Base-by-base conservation (phyloP, 1,140 invertebrate species). In the Metaphire vulgaris region DNA sequence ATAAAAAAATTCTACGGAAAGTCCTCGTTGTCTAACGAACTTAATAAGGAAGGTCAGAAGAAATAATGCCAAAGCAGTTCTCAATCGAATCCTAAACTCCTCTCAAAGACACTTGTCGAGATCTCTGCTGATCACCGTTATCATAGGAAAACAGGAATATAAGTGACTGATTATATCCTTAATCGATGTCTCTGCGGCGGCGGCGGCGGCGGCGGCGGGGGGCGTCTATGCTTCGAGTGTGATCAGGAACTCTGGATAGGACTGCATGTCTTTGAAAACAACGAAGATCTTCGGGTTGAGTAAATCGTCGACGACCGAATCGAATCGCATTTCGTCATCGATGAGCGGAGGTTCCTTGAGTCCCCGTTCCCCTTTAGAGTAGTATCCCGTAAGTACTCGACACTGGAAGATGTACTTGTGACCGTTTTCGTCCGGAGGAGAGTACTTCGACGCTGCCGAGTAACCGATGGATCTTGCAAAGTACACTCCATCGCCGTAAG, bases 391-490 rank as follows among this genome's bases (percentile, higher is more conserved):
- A n/a, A 78, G 28, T 15, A 78, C 77, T 0, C 41, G 56, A 14
- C 32, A 31, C 28, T 78, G 69, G 65, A 41, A 72, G 65, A 78
- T 72, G 33, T 14, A 70, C 33, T 72, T 71, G 29, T 12, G 1
- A 31, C 73, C 71, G 66, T 1, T 29, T 2, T n/a, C 2, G 0
- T 66, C 73, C 16, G 75, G 75, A 14, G 75, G 29, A 31, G 75
- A 72, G 33, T 77, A 78, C 1, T 14, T 72, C 26, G 14, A 1
- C 34, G 1, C 26, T 28, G 56, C 32, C n/a, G 77, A 78, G 31
- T 78, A 78, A 28, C 33, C n/a, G 28, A 75, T n/a, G 33, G 64
- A 34, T 12, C 65, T 33, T 21, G 77, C 77, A 78, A 78, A 78
- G 69, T 78, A 78, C 66, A 71, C 66, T 21, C 77, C 77, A 28